Conservation (phyloP, 2,888 invertebrate species). For the Pristionchus maxplancki region DNA sequence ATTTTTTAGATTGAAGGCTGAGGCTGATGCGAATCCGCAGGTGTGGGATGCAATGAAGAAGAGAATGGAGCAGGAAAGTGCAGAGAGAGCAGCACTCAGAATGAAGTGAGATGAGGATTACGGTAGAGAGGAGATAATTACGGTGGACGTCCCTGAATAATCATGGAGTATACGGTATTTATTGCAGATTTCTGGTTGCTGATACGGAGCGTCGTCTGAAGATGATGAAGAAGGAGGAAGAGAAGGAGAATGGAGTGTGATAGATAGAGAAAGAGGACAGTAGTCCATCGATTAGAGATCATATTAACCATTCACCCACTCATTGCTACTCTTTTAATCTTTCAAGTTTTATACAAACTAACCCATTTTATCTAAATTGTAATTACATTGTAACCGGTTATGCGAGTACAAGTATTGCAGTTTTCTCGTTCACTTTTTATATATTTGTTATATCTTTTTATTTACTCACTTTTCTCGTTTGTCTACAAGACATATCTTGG, state of each 20-base stretch:
- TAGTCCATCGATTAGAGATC: not conserved
- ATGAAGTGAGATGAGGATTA: not conserved
- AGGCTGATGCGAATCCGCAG: not conserved
- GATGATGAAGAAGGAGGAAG: not conserved
- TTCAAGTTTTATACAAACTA: not conserved
- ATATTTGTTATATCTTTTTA: not conserved
- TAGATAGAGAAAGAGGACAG: not conserved
- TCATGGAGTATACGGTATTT: not conserved
- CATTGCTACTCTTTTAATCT: not conserved
- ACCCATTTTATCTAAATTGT: slow-evolving; percentile 4
- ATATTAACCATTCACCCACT: not conserved
- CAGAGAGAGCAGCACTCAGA: slow-evolving; percentile 1
- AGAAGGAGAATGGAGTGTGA: not conserved
- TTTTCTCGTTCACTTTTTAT: not conserved
- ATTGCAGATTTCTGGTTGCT: not conserved
- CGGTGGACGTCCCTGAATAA: not conserved
- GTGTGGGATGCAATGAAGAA: not conserved
- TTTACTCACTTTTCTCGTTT: not conserved
- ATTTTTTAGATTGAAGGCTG: not conserved
- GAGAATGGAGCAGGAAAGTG: not conserved
- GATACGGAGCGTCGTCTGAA: not conserved
- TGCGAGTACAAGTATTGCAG: not conserved
- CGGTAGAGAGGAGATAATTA: not conserved
- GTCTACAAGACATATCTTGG: not conserved
- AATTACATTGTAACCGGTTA: not conserved